Evolutionary conservation across 2,888 invertebrate species (phyloP), one percentile per base, ranked within the genome.

Genomic region (Cybosia mesomella): DNA sequence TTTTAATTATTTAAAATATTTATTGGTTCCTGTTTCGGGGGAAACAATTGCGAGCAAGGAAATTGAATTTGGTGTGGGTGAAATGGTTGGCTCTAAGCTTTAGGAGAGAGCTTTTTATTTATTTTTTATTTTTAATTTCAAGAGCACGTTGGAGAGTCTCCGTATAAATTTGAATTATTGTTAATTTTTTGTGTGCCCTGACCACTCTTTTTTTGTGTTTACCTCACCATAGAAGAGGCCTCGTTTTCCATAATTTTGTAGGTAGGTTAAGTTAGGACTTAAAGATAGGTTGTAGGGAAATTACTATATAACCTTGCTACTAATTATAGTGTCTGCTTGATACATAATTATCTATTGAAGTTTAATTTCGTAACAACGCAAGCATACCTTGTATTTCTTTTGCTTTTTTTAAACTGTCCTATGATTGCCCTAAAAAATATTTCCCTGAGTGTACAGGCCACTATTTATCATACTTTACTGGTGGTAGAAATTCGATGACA

Each of bases 1-100:
- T 73, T 76, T 81, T 78, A 73, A 81, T 74, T 78, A 81, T 76
- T 76, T 70, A 67, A 73, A 74, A 77, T 80, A 79, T 79, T 80
- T 77, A 76, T 76, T 72, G 72, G 60, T 68, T 71, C 64, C 63
- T 58, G 39, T 72, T 71, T 68, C 55, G 34, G 59, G 36, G 43
- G 54, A 70, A 75, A 74, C 66, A 71, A 75, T 77, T 58, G 79
- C 55, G 54, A 15, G 66, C 18, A 66, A 72, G 69, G 64, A 76
- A 73, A 81, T 80, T 76, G 66, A 72, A 74, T 80, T 72, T 71
- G 61, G 65, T 66, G 74, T 71, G 66, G 67, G 58, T 43, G 61
- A 63, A 55, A 62, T 67, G 68, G 49, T 63, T 60, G 53, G 10
- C 62, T 65, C 43, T 53, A 10, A 58, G 58, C 66, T 55, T 72